Evolutionary conservation across 2,797 vertebrate species (phyloP), one percentile per base, ranked within the genome.

Genomic region (Gobio occitaniae): DNA sequence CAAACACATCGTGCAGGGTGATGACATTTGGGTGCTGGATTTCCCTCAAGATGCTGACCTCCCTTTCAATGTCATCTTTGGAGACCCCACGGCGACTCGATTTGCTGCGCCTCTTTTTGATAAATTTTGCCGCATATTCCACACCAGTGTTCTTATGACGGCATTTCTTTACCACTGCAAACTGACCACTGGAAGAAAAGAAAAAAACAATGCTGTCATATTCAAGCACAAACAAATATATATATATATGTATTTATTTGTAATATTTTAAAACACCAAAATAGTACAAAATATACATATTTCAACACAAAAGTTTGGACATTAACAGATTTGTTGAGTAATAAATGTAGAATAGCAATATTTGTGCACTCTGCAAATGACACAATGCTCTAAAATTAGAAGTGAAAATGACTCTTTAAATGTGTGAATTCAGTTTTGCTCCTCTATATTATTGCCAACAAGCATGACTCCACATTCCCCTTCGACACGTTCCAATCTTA

Each of bases 11-110:
- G 11, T 98, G 96, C 84, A 99, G 95, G 0, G 96, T 97, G 90
- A 99, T 99, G 93, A 99, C 95, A 82, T 99, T 99, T 10, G 97
- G 96, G 91, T 99, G 98, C 89, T 95, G 96, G 89, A 99, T 97
- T 93, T 98, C 97, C 91, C 97, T 98, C 63, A 99, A 93, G 92
- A 99, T 99, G 95, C 94, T 92, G 80, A 99, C 98, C 94, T 99
- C 98, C 11, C 98, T 93, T 90, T 99, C 98, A 0, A 99, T 99
- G 89, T 99, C 98, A 13, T 99, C 98, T 7, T 96, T 96, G 74
- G 96, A 95, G 84, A 99, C 98, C 0, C 98, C 98, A 0, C 98
- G 95, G 0, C 97, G 95, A 90, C 98, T 99, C 21, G 98, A 98
- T 88, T 97, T 98, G 0, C 97, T 98, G 89, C 98, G 96, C 38